These are phyloP conservation scores for Callipepla californica DNA, from an alignment of 2,113 vertebrate species.

Conservation along the genomic window DNA sequence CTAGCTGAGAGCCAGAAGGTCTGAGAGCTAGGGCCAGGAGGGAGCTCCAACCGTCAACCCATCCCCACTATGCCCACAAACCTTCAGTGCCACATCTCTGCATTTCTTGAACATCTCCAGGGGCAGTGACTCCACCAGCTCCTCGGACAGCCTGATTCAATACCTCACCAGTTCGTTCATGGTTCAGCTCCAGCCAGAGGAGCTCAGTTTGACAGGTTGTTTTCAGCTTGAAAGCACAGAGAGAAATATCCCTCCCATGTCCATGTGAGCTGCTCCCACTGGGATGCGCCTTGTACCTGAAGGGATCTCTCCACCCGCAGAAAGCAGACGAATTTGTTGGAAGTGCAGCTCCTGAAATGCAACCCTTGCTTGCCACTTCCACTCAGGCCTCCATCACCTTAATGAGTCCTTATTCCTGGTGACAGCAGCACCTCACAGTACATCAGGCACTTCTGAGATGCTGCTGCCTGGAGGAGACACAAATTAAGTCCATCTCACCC, in stretches of 20 bases:
- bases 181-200: neutral
- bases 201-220: neutral
- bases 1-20: neutral
- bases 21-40: neutral
- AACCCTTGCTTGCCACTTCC: neutral
- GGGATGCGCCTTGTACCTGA: neutral
- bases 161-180: too few relatives aligned
- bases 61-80: too few relatives aligned
- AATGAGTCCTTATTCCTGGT: neutral
- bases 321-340: neutral
- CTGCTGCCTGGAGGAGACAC: neutral
- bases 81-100: neutral
- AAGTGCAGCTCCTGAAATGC: neutral
- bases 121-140: too few relatives aligned
- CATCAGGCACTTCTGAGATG: neutral
- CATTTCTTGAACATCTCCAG: neutral
- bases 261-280: neutral
- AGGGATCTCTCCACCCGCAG: accelerated
- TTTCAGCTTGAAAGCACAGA: slow-evolving; percentile 3
- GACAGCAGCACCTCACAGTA: neutral
- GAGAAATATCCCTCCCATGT: neutral
- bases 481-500: neutral
- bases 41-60: neutral
- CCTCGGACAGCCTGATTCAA: too few relatives aligned
- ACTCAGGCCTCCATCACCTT: neutral